Base-by-base conservation (phyloP, 2,797 vertebrate species). In the Chrosomus eos region DNA sequence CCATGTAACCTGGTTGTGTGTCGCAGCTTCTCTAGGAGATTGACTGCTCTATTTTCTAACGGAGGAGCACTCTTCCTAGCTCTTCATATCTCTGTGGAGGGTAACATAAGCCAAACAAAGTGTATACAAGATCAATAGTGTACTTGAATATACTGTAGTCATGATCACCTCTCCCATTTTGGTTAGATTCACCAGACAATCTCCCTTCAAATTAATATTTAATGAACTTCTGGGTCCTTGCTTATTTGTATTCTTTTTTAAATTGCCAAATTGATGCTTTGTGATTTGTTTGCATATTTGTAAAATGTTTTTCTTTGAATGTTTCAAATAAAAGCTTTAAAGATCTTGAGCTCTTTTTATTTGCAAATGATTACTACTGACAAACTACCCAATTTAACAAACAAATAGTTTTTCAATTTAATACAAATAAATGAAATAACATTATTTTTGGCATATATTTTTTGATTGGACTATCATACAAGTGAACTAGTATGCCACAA, bases 241-340 rank as follows among this genome's bases (percentile, higher is more conserved):
- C 89, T 92, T 90, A 67, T 89, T 90, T 90, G 76, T 90, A 79
- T 87, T 89, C 90, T 45, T 86, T 84, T 89, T 83, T 31, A 10
- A 66, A 62, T 76, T 55, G 28, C 58, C 28, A 76, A 45, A 60
- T 84, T 76, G 88, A 89, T 85, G 76, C 90, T 88, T 81, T 89
- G 89, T 82, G 36, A 77, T 76, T 85, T 81, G 88, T 91, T 89
- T 82, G 87, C 91, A 85, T 88, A 78, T 89, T 78, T 86, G 87
- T 90, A 90, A 91, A 74, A 86, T 89, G 87, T 90, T 84, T 77
- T 75, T 89, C 82, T 92, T 92, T 90, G 78, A 92, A 91, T 93
- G 93, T 95, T 91, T 86, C 66, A 93, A 89, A 86, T 94, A 95
- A 95, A 93, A 92, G 88, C 90, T 91, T 82, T 86, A 77, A 88